Conservation (phyloP, 2,888 invertebrate genomes). For the Hecatera dysodea region DNA sequence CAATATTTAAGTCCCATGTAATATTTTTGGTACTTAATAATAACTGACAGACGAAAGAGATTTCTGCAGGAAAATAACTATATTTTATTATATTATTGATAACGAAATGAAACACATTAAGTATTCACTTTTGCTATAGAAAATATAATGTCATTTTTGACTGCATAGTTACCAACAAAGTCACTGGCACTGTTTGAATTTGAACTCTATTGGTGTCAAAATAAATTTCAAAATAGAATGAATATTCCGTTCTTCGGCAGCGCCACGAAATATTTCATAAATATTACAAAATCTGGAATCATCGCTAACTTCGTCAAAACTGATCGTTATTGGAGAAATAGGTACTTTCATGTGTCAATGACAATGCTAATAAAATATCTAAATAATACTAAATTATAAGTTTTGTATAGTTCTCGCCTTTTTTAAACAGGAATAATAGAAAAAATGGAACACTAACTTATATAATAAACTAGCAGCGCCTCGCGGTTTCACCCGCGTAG, state of each 20-base stretch:
- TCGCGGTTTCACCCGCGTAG: no score
- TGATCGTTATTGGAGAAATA: neutral
- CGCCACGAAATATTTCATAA: neutral
- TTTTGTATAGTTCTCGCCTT: constrained; percentile 17
- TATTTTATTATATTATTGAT: neutral
- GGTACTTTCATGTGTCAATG: constrained; percentile 9
- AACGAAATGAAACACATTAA: constrained; percentile 33
- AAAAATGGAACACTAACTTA: constrained; percentile 23
- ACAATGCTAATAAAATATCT: constrained; percentile 24
- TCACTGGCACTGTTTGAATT: constrained; percentile 21
- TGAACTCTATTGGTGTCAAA: neutral
- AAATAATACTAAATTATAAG: constrained; percentile 43
- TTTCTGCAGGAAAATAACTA: no score
- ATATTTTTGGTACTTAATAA: no score
- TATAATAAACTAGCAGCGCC: no score
- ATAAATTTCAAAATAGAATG: neutral
- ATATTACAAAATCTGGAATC: neutral
- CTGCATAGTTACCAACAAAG: constrained; percentile 22
- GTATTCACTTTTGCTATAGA: constrained; percentile 11
- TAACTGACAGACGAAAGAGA: no score
- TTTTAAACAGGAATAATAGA: neutral
- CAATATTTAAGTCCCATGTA: no score
- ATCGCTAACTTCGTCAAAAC: neutral
- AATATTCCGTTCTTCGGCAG: neutral
- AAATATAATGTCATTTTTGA: constrained; percentile 54